phyloP scores from a whole-genome alignment of 2,888 invertebrate species.

The Priocnemis perturbator region DNA sequence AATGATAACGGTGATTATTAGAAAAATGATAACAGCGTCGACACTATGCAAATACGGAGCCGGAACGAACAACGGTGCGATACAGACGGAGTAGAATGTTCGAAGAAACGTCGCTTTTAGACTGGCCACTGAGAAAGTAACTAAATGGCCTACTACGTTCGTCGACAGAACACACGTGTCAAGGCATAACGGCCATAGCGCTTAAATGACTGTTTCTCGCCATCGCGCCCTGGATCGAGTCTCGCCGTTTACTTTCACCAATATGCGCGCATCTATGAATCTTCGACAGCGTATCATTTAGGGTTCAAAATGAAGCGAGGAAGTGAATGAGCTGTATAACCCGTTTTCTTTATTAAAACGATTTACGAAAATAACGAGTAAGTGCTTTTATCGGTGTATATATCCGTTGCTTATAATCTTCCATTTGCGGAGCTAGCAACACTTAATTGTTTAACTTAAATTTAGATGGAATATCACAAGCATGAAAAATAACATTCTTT shows the following conservation, averaged over 20 bases:
- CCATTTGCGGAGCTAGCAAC: too few species aligned
- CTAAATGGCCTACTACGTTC: too few species aligned
- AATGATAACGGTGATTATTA: too few species aligned
- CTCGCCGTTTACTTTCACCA: slow-evolving; percentile 37
- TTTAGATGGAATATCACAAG: too few species aligned
- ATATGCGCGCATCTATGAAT: slow-evolving; percentile 32
- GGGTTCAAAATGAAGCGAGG: slow-evolving; percentile 25
- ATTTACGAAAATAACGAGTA: slow-evolving; percentile 36
- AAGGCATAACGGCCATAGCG: too few species aligned
- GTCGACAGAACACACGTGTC: too few species aligned
- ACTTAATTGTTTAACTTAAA: too few species aligned
- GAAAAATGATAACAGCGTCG: not conserved
- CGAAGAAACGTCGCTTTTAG: slow-evolving; percentile 25
- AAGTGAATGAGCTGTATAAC: slow-evolving; percentile 45
- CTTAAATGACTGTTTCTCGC: too few species aligned
- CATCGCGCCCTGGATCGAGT: not conserved
- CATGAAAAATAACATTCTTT: too few species aligned
- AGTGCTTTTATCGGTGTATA: slow-evolving; percentile 31
- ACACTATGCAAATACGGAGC: not conserved
- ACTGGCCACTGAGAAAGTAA: slow-evolving; percentile 18
- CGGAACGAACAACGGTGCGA: slow-evolving; percentile 22
- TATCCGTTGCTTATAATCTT: too few species aligned
- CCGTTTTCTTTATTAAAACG: slow-evolving; percentile 59
- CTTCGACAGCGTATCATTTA: slow-evolving; percentile 27
- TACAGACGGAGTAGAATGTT: too few species aligned